A percentile compares a stretch with the other conserved stretches of the same genome.
Evolutionary conservation across 2,113 vertebrate species (phyloP).

Genomic region (Hemibagrus wyckioides): DNA sequence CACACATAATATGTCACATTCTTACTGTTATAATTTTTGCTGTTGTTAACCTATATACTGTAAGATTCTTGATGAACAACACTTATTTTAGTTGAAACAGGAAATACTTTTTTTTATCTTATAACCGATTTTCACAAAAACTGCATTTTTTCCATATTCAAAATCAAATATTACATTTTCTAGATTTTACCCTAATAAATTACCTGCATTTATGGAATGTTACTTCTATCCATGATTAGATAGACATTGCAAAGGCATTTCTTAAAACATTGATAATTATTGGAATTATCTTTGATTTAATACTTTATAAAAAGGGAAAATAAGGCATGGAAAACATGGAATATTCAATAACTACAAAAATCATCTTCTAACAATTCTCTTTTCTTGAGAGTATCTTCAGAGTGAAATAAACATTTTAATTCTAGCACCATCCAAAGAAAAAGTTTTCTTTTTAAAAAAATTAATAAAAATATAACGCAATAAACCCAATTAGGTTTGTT

Average conservation of each 20-base stretch:
- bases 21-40: no score
- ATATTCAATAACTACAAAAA: neutral
- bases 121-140: neutral
- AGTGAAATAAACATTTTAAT: neutral
- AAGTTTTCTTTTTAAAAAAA: neutral
- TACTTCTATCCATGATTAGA: neutral
- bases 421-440: neutral
- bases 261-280: neutral
- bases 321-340: neutral
- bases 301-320: neutral
- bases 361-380: neutral
- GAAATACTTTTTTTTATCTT: neutral
- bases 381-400: neutral
- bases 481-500: neutral
- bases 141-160: neutral
- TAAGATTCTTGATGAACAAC: neutral
- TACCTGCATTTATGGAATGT: neutral
- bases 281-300: neutral
- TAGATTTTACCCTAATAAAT: neutral
- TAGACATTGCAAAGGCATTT: neutral
- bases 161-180: no score
- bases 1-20: neutral
- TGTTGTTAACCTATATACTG: neutral
- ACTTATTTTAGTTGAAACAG: neutral
- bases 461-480: neutral